phyloP scores from a whole-genome alignment of 2,888 invertebrate species.

The Congeria kusceri region DNA sequence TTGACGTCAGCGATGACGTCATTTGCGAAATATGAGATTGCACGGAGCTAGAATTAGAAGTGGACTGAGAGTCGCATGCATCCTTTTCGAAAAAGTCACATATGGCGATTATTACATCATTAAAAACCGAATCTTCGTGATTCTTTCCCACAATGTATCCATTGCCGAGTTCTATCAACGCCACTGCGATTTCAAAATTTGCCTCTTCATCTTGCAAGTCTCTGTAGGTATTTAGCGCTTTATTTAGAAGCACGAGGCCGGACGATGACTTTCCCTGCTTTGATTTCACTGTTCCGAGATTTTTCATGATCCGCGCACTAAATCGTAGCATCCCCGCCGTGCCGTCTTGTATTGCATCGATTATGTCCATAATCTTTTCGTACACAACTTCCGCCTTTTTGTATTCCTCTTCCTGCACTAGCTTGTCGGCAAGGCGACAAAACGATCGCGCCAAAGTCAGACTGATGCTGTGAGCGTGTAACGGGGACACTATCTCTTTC shows the following conservation, averaged over 20 bases:
- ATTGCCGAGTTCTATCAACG: slow-evolving; percentile 82
- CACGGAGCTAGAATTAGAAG: slow-evolving; percentile 64
- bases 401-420: slow-evolving; percentile 75
- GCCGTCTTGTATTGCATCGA: slow-evolving; percentile 81
- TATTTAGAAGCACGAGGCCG: slow-evolving; percentile 80
- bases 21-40: slow-evolving; percentile 65
- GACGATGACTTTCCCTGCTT: slow-evolving; percentile 79
- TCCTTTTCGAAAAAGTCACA: slow-evolving; percentile 82
- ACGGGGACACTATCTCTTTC: slow-evolving; percentile 73
- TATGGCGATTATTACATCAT: slow-evolving; percentile 80
- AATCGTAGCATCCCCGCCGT: slow-evolving; percentile 77
- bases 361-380: slow-evolving; percentile 78
- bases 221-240: slow-evolving; percentile 77
- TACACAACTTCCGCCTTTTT: slow-evolving; percentile 76
- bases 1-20: slow-evolving; percentile 64
- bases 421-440: slow-evolving; percentile 75
- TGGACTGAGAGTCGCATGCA: slow-evolving; percentile 73
- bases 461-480: slow-evolving; percentile 77
- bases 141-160: slow-evolving; percentile 80
- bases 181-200: slow-evolving; percentile 78
- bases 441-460: slow-evolving; percentile 77
- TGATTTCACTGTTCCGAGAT: slow-evolving; percentile 80
- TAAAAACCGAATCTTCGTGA: slow-evolving; percentile 79
- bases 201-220: slow-evolving; percentile 78
- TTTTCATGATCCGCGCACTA: slow-evolving; percentile 79